A percentile compares a stretch with the other conserved stretches of the same genome.
Evolutionary conservation across 92 coral and sea anemone genomes (phyloP).

Genomic region (Palythoa grandiflora): DNA sequence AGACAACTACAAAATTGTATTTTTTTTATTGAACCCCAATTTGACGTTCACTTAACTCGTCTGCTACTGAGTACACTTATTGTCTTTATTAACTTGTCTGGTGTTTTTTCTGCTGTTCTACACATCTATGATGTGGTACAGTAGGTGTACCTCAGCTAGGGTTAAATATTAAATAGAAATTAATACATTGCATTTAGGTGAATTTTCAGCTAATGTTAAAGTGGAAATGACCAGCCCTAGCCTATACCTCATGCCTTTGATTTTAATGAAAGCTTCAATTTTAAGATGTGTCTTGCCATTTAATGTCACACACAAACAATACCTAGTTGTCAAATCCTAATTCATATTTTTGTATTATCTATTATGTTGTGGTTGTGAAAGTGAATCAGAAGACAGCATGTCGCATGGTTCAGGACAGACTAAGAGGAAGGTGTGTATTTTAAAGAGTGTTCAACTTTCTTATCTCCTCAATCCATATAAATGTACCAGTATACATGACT

Average conservation of each 20-base stretch:
- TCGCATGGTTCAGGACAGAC: slow-evolving; percentile 28
- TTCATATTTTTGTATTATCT: slow-evolving; percentile 31
- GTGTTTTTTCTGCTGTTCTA: slow-evolving; percentile 17
- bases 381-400: slow-evolving; percentile 23
- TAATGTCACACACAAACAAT: slow-evolving; percentile 23
- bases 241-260: slow-evolving; percentile 24
- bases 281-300: slow-evolving; percentile 34
- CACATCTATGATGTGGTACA: slow-evolving; percentile 41
- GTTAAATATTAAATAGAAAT: slow-evolving; percentile 30
- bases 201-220: slow-evolving; percentile 38
- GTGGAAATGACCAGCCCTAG: slow-evolving; percentile 22
- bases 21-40: slow-evolving; percentile 23
- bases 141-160: slow-evolving; percentile 41
- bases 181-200: slow-evolving; percentile 31
- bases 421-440: slow-evolving; percentile 41
- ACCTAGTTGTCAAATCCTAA: slow-evolving; percentile 25
- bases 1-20: slow-evolving; percentile 26
- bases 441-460: slow-evolving; percentile 39
- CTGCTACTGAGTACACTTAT: slow-evolving; percentile 18
- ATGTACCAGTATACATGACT: slow-evolving; percentile 15
- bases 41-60: slow-evolving; percentile 19
- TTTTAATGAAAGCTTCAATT: slow-evolving; percentile 27
- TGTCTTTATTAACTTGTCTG: slow-evolving; percentile 11
- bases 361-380: slow-evolving; percentile 28
- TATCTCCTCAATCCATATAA: slow-evolving; percentile 31